Evolutionary conservation across 2,113 vertebrate genomes (phyloP).

Genomic region (Pardalotus punctatus): DNA sequence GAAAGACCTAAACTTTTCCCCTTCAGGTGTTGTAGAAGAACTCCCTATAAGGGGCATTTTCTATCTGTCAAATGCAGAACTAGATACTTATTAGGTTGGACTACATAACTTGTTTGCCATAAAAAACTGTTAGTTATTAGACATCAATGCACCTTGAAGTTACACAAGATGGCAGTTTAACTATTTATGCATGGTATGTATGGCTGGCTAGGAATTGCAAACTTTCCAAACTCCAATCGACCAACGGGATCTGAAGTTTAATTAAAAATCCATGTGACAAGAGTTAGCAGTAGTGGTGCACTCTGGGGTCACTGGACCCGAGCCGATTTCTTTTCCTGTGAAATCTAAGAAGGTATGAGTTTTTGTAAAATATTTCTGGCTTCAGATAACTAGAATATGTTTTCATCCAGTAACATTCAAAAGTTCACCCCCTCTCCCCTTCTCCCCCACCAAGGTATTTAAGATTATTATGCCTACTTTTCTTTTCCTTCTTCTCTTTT

Average conservation of each 20-base stretch:
- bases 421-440: background rate
- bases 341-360: background rate
- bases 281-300: background rate
- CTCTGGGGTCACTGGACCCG: background rate
- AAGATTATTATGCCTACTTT: constrained; percentile 78
- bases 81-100: background rate
- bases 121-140: background rate
- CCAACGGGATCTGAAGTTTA: background rate
- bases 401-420: background rate
- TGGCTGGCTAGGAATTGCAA: background rate
- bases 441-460: background rate
- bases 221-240: background rate
- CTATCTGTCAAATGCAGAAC: background rate
- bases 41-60: background rate
- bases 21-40: background rate
- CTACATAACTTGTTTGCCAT: background rate
- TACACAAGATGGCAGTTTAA: background rate
- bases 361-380: background rate
- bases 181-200: background rate
- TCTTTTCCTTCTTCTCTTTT: constrained; percentile 92
- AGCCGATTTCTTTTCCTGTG: background rate
- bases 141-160: background rate
- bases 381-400: background rate
- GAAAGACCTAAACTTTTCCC: background rate
- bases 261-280: background rate